Base-by-base conservation (phyloP, 2,888 invertebrate genomes). In the Fissipunctia ypsillon region DNA sequence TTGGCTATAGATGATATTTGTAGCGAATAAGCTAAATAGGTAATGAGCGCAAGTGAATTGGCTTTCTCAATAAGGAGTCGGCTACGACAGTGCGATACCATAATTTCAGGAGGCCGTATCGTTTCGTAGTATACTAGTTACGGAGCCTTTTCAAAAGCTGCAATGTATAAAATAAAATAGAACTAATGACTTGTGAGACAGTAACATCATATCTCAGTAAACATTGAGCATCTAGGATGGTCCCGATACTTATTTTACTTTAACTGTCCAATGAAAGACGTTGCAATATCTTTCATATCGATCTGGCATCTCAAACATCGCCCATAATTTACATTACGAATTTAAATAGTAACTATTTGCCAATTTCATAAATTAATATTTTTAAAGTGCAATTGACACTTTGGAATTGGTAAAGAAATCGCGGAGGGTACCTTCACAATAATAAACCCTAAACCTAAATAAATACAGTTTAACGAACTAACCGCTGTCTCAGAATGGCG, bases 381-480 rank as follows among this genome's bases (percentile, higher is more conserved):
- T 81, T 73, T 80, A 67, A 81, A 78, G 81, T 84, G 80, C 80
- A 83, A 87, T 84, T 80, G 81, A 84, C 84, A 84, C 84, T 80
- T 81, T 66, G 68, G 77, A 81, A 79, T 81, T 79, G 72, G 74
- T 77, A 78, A 73, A 73, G 64, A 68, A 81, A 84, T 84, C 80
- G 86, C 88, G 88, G 88, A 88, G 87, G 89, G 88, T 83, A 80
- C 81, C 83, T 86, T 84, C 76, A 87, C 83, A 87, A 83, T 79
- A 83, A 84, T 78, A 80, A 87, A 87, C 78, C 78, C 86, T 85
- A 85, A 69, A 78, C 74, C 86, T 89, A 89, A 88, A 88, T 88
- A 88, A 88, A 88, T 87, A 88, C 84, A 77, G 76, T 76, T 57
- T 63, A 78, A 84, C 85, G 81, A 84, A 63, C 73, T 73, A 65